These are phyloP conservation scores for Zapus hudsonius DNA, from an alignment of 2,113 vertebrate species.

Conservation along the genomic window DNA sequence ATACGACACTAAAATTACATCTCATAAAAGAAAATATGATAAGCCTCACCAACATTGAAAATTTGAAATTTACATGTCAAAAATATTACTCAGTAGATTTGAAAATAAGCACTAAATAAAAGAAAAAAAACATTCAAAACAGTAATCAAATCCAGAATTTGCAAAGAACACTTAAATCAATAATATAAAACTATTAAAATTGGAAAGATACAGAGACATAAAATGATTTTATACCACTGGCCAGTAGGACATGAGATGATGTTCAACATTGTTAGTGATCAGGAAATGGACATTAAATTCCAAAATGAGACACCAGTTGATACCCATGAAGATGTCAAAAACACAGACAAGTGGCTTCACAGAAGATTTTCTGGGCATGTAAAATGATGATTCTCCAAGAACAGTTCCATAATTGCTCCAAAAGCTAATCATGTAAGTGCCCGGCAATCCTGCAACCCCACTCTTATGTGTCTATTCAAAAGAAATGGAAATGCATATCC, in stretches of 20 bases:
- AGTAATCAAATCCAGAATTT: background rate
- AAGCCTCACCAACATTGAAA: background rate
- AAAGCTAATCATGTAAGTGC: background rate
- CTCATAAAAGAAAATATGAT: background rate
- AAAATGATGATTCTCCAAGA: background rate
- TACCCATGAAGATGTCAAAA: background rate
- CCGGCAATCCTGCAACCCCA: background rate
- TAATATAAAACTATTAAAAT: background rate
- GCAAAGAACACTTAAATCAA: background rate
- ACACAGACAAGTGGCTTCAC: accelerated
- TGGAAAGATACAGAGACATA: background rate
- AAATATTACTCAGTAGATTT: background rate
- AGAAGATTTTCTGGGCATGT: background rate
- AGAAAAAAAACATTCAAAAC: background rate
- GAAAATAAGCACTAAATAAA: background rate
- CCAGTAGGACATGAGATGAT: background rate
- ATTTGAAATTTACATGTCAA: background rate
- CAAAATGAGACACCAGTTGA: background rate
- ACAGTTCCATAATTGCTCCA: background rate
- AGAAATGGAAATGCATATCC: background rate
- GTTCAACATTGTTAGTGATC: background rate
- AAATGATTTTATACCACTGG: background rate
- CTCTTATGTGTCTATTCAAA: background rate
- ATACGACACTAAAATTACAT: background rate
- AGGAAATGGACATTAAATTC: background rate